Conservation (phyloP, 2,113 vertebrate genomes). For the Gila orcuttii region DNA sequence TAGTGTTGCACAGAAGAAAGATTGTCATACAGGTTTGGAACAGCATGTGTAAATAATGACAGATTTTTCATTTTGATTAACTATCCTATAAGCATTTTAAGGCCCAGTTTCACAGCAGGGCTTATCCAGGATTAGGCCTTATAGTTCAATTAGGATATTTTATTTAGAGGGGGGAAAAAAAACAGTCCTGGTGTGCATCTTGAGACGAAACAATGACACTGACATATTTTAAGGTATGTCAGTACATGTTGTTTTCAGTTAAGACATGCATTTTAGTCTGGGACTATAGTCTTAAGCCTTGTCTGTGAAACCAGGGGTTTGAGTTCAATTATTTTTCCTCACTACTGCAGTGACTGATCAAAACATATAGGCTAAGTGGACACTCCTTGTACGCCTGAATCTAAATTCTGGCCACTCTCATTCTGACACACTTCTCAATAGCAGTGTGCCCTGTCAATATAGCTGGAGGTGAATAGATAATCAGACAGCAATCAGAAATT, state of each 20-base stretch:
- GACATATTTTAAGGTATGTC: too few species aligned
- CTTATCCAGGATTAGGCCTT: too few species aligned
- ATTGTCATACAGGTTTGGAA: not conserved
- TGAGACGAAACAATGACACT: too few species aligned
- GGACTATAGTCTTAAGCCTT: too few species aligned
- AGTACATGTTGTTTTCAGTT: too few species aligned
- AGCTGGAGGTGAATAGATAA: slow-evolving; percentile 44
- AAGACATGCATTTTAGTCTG: too few species aligned
- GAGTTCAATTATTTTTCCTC: not conserved
- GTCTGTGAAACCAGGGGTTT: too few species aligned
- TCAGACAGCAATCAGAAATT: slow-evolving; percentile 61
- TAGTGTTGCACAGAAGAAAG: not conserved
- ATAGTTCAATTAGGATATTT: too few species aligned
- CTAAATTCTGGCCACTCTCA: not conserved
- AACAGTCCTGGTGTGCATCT: too few species aligned
- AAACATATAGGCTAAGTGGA: slow-evolving; percentile 16
- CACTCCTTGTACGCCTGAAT: not conserved
- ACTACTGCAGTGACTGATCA: not conserved
- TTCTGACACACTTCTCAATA: slow-evolving; percentile 29
- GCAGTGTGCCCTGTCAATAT: not conserved
- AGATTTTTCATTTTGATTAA: not conserved
- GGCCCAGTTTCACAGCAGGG: too few species aligned
- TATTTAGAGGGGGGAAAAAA: too few species aligned
- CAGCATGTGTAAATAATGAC: too few species aligned
- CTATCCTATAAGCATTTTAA: not conserved